These are phyloP conservation scores for Poecilobothrus nobilitatus DNA, from an alignment of 2,888 invertebrate species.

Conservation along the genomic window DNA sequence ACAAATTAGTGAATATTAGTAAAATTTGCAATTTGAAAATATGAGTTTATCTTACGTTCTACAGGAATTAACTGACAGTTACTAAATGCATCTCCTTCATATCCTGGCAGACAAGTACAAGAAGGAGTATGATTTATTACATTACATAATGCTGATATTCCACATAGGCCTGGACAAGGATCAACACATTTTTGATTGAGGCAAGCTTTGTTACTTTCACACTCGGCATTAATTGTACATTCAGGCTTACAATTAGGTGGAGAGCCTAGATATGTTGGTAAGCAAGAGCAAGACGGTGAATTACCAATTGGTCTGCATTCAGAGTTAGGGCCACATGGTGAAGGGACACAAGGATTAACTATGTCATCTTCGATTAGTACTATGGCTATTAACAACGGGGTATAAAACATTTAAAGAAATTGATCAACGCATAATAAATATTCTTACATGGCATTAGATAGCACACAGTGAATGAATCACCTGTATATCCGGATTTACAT, in stretches of 20 bases:
- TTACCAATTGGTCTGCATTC: constrained; percentile 50
- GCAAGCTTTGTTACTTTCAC: constrained; percentile 61
- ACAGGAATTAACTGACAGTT: constrained; percentile 51
- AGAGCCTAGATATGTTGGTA: constrained; percentile 52
- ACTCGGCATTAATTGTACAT: constrained; percentile 63
- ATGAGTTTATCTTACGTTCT: constrained; percentile 30
- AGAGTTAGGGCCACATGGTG: constrained; percentile 59
- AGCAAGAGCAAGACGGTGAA: constrained; percentile 54
- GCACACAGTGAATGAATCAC: constrained; percentile 60
- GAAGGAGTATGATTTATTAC: constrained; percentile 64
- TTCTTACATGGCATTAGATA: constrained; percentile 44
- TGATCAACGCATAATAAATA: constrained; percentile 43
- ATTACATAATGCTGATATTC: constrained; percentile 53
- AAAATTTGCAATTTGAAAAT: constrained; percentile 28
- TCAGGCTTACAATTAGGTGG: constrained; percentile 63
- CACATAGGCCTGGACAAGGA: constrained; percentile 66
- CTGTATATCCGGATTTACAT: constrained; percentile 55
- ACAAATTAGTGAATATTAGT: neutral
- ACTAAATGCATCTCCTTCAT: constrained; percentile 65
- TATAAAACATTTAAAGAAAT: neutral
- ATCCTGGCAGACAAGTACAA: constrained; percentile 55
- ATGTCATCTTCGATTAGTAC: constrained; percentile 26
- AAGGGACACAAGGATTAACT: constrained; percentile 56
- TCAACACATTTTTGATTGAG: constrained; percentile 62
- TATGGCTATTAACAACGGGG: constrained; percentile 26